These are phyloP conservation scores for Electrona antarctica DNA, from an alignment of 2,113 vertebrate species.

Conservation along the genomic window DNA sequence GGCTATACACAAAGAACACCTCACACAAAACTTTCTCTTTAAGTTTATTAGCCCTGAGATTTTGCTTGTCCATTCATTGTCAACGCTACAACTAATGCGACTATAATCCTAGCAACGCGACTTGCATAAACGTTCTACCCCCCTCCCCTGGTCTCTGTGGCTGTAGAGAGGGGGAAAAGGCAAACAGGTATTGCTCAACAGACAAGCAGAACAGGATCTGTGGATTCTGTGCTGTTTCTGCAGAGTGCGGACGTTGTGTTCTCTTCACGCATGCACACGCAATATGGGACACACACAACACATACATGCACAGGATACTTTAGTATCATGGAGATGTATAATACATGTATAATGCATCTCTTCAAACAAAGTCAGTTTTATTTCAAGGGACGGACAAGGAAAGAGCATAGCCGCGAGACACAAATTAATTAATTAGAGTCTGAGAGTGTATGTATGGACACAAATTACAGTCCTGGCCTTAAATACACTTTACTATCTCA, in stretches of 20 bases:
- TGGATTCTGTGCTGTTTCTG: conserved; percentile 16
- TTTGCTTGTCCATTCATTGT: conserved; percentile 1
- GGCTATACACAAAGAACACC: conserved; percentile 33
- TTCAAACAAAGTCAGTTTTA: neutral
- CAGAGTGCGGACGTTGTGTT: conserved; percentile 11
- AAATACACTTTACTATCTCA: too few relatives aligned
- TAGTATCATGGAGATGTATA: neutral
- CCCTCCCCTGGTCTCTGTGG: neutral
- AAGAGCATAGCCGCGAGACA: too few relatives aligned
- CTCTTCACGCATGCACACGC: conserved; percentile 27
- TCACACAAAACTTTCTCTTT: conserved; percentile 32
- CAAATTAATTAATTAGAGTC: too few relatives aligned
- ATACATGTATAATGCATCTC: neutral
- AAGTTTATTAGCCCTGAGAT: conserved; percentile 1
- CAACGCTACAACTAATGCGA: neutral
- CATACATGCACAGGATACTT: conserved; percentile 7
- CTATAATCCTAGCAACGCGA: conserved; percentile 12
- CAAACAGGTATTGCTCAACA: conserved; percentile 79
- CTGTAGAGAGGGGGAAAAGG: conserved; percentile 42
- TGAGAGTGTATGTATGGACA: too few relatives aligned
- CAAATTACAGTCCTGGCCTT: too few relatives aligned
- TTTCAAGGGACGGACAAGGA: too few relatives aligned
- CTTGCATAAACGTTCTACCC: conserved; percentile 49
- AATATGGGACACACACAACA: conserved; percentile 1
- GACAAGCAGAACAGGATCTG: conserved; percentile 78